Evolutionary conservation across 2,797 vertebrate genomes (phyloP).

Genomic region (Furcifer pardalis): DNA sequence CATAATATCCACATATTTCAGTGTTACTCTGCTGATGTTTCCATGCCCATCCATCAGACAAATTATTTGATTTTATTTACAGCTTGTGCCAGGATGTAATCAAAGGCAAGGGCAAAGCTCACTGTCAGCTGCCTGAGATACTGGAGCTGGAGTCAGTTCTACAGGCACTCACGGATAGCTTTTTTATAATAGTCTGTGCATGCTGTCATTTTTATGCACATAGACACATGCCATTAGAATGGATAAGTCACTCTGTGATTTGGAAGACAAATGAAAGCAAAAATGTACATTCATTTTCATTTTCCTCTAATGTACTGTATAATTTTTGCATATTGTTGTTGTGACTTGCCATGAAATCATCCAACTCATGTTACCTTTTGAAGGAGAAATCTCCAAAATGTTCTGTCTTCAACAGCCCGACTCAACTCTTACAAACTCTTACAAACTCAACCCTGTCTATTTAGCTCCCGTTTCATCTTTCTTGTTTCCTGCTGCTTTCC

Average conservation of each 20-base stretch:
- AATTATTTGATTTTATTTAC: not conserved
- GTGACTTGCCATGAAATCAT: too few species aligned
- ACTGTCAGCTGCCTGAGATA: not conserved
- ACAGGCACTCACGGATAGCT: not conserved
- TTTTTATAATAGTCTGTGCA: not conserved
- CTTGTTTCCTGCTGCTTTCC: too few species aligned
- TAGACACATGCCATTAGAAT: not conserved
- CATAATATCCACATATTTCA: not conserved
- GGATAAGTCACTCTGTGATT: not conserved
- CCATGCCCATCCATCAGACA: not conserved
- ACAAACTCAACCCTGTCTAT: too few species aligned
- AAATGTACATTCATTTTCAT: too few species aligned
- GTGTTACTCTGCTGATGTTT: not conserved
- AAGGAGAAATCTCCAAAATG: too few species aligned
- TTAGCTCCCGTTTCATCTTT: too few species aligned
- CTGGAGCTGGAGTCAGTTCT: not conserved
- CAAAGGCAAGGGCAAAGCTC: not conserved
- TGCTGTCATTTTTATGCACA: not conserved
- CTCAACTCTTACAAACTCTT: too few species aligned
- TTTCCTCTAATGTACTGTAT: too few species aligned
- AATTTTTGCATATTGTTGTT: too few species aligned
- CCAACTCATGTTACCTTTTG: too few species aligned
- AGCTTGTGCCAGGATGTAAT: not conserved
- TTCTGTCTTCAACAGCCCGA: too few species aligned
- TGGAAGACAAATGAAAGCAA: too few species aligned